These are phyloP conservation scores for Octopus sinensis DNA, from an alignment of 1,140 invertebrate genomes.

Conservation along the genomic window DNA sequence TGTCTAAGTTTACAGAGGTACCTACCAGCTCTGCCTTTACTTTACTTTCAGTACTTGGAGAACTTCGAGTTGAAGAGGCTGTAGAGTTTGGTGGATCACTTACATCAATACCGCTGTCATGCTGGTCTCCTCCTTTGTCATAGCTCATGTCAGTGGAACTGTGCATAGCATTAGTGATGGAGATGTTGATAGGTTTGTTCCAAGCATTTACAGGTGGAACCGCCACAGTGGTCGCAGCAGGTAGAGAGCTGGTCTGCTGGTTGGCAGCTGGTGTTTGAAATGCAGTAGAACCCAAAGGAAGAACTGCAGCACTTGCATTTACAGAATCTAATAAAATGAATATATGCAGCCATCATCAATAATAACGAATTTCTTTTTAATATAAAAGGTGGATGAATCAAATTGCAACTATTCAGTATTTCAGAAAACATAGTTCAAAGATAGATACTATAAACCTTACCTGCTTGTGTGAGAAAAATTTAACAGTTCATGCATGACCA, in stretches of 20 bases:
- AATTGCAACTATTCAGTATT: too few species aligned
- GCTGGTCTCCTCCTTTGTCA: constrained; percentile 56
- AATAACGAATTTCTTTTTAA: too few species aligned
- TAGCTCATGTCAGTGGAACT: constrained; percentile 36
- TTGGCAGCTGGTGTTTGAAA: constrained; percentile 3
- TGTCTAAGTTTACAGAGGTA: constrained; percentile 2
- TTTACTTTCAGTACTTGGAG: constrained; percentile 58
- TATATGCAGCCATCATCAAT: neutral
- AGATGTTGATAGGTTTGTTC: constrained; percentile 74
- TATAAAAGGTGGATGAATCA: too few species aligned
- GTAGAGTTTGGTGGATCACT: constrained; percentile 60
- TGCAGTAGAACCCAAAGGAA: constrained; percentile 1
- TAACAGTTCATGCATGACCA: too few species aligned
- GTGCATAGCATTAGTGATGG: constrained; percentile 18
- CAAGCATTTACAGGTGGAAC: constrained; percentile 70
- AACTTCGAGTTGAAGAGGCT: constrained; percentile 59
- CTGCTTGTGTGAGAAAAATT: too few species aligned
- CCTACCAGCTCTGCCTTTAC: constrained; percentile 38
- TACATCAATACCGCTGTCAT: constrained; percentile 61
- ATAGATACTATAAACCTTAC: too few species aligned
- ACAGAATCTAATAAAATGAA: constrained; percentile 19
- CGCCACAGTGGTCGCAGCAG: neutral
- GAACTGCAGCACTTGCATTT: constrained; percentile 16
- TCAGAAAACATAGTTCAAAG: too few species aligned
- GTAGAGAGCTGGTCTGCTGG: constrained; percentile 7